Evolutionary conservation across 2,888 invertebrate genomes (phyloP).

Genomic region (Tipula vernalis): DNA sequence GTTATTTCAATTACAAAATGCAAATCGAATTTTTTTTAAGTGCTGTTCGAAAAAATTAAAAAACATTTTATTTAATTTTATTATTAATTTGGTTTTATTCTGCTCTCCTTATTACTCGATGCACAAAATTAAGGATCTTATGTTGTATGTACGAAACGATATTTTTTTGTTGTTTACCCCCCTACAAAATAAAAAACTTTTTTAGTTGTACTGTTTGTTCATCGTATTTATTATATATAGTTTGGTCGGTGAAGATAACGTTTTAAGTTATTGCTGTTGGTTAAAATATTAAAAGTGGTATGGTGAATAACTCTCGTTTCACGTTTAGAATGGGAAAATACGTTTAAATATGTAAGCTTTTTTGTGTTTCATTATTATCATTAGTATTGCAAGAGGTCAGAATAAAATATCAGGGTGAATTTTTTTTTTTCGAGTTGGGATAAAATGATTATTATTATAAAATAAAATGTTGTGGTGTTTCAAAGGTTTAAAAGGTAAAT

Average conservation of each 20-base stretch:
- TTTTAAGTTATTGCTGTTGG: background rate
- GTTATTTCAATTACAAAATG: background rate
- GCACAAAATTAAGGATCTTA: background rate
- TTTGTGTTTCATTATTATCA: background rate
- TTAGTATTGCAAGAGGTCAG: background rate
- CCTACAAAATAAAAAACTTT: background rate
- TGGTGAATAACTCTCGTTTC: background rate
- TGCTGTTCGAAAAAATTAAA: background rate
- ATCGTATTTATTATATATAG: background rate
- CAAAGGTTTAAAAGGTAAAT: background rate
- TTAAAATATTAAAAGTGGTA: background rate
- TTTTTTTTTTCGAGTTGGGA: background rate
- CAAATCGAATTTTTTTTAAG: background rate
- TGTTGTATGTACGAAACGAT: background rate
- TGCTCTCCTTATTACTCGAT: background rate
- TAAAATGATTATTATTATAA: background rate
- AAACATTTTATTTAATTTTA: background rate
- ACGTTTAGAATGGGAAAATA: background rate
- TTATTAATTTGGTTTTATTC: background rate
- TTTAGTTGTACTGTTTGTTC: background rate
- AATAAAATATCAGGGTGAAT: background rate
- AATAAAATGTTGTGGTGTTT: background rate
- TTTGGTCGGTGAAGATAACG: background rate
- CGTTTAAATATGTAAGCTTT: background rate
- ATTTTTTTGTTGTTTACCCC: background rate